These are phyloP conservation scores for Cinclus cinclus DNA, from an alignment of 2,113 vertebrate species.

Conservation along the genomic window DNA sequence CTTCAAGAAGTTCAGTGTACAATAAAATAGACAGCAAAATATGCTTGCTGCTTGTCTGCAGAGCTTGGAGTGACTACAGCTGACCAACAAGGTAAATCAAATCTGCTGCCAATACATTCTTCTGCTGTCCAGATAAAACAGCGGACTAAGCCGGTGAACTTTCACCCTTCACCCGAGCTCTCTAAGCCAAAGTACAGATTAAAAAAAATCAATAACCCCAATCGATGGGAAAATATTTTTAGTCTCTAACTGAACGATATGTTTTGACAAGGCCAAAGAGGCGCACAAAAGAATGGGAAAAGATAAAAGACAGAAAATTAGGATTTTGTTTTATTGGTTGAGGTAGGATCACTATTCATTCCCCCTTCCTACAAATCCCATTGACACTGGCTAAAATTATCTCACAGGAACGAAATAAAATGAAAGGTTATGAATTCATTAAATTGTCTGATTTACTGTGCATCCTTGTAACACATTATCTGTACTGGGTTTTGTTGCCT, in stretches of 20 bases:
- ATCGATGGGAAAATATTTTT: slow-evolving; percentile 89
- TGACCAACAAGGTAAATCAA: slow-evolving; percentile 81
- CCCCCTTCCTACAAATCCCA: slow-evolving; percentile 58
- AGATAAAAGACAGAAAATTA: slow-evolving; percentile 85
- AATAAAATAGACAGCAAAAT: slow-evolving; percentile 60
- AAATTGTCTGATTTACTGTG: slow-evolving; percentile 68
- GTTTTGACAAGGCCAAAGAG: slow-evolving; percentile 82
- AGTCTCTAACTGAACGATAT: slow-evolving; percentile 85
- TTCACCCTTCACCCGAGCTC: slow-evolving; percentile 86
- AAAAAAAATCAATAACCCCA: slow-evolving; percentile 87
- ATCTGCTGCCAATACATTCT: slow-evolving; percentile 82
- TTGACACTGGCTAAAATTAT: slow-evolving; percentile 75
- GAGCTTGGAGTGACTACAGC: slow-evolving; percentile 71
- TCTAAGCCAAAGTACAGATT: slow-evolving; percentile 88
- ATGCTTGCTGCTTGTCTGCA: slow-evolving; percentile 68
- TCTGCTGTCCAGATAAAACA: slow-evolving; percentile 82
- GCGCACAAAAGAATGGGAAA: slow-evolving; percentile 78
- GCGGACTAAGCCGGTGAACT: slow-evolving; percentile 83
- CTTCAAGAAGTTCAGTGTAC: slow-evolving; percentile 58
- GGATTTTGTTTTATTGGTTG: slow-evolving; percentile 80
- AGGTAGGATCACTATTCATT: slow-evolving; percentile 74
- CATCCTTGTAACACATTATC: slow-evolving; percentile 55
- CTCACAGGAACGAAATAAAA: slow-evolving; percentile 74
- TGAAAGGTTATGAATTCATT: slow-evolving; percentile 76
- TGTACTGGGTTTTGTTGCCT: slow-evolving; percentile 35